Base-by-base conservation (phyloP, 2,888 invertebrate genomes). In the Tenodera sinensis region DNA sequence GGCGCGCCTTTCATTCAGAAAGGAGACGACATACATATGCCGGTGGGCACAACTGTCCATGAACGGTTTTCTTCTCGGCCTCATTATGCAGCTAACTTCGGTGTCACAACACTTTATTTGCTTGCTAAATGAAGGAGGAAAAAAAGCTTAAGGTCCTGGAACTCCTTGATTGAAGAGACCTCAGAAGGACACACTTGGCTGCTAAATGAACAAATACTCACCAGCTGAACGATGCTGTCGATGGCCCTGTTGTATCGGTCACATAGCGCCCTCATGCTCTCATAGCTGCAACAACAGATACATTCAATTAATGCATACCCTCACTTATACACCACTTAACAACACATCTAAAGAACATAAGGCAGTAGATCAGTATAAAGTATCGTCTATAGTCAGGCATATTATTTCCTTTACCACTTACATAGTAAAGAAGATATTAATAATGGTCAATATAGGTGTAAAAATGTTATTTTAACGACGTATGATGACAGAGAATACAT, bases 221-320 rank as follows among this genome's bases (percentile, higher is more conserved):
- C 98, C 96, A 98, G 94, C 93, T 97, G 96, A 92, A 98, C 96
- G 93, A 98, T 97, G 93, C 97, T 97, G 94, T 98, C 98, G 93
- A 98, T 98, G 92, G 98, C 98, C 93, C 97, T 96, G 95, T 98
- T 99, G 95, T 98, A 99, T 93, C 97, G 96, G 94, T 98, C 98
- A 95, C 98, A 98, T 91, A 99, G 95, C 92, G 95, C 96, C 94
- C 97, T 96, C 98, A 99, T 98, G 94, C 98, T 97, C 92, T 98
- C 98, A 94, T 97, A 98, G 93, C 97, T 94, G 92, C 83, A 92
- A 92, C 90, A 91, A 89, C 91, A 91, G 90, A 90, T 91, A 86
- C 47, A 83, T 14, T 28, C 25, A n/a, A 89, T 88, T 83, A 88
- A 14, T 2, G 28, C 28, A 9, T n/a, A n/a, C 6, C 54, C 3